Evolutionary conservation across 2,113 vertebrate species (phyloP).

Genomic region (zebrafish (Danio rerio)): GRCz12tu NC_133187.1:45625001-45625500

Average conservation of each 20-base stretch:
- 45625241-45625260: not conserved
- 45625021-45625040: constrained; percentile 30
- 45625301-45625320: not conserved
- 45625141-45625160: not conserved
- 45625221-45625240: not conserved
- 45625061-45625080: not conserved
- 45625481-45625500: not conserved
- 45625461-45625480: not conserved
- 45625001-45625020: constrained; percentile 80
- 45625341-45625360: constrained; percentile 7
- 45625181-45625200: not conserved
- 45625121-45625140: constrained; percentile 25
- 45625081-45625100: not conserved
- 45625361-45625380: not conserved
- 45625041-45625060: not conserved
- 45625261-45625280: not conserved
- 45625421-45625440: not conserved
- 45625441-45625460: not conserved
- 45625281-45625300: not conserved
- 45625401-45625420: not conserved
- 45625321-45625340: not conserved
- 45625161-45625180: not conserved
- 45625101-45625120: not conserved
- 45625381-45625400: not conserved
- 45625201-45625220: not conserved